A percentile compares a stretch with the other conserved stretches of the same genome.
Conservation (phyloP, 2,888 invertebrate genomes). For the Pterostichus niger region DNA sequence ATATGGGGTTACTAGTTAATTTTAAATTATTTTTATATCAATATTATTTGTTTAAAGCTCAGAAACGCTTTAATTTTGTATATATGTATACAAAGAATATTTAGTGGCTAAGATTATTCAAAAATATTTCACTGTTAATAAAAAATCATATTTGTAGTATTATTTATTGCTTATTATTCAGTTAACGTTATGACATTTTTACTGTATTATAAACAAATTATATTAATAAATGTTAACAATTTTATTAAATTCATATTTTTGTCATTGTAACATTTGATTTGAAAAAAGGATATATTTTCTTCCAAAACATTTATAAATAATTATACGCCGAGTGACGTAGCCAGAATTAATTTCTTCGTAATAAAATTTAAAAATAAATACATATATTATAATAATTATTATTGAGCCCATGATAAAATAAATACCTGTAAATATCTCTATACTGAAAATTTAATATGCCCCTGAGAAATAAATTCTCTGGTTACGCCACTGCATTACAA, state of each 20-base stretch:
- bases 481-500: slow-evolving; percentile 33
- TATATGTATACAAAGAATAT: slow-evolving; percentile 42
- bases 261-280: slow-evolving; percentile 20
- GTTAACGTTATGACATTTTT: slow-evolving; percentile 26
- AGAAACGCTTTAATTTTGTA: slow-evolving; percentile 46
- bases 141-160: slow-evolving; percentile 25
- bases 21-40: slow-evolving; percentile 35
- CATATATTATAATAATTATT: too few species aligned
- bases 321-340: slow-evolving; percentile 32
- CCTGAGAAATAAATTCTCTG: slow-evolving; percentile 5
- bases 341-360: background rate
- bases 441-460: background rate
- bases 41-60: slow-evolving; percentile 29
- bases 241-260: slow-evolving; percentile 36
- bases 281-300: slow-evolving; percentile 3
- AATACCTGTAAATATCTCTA: slow-evolving; percentile 11
- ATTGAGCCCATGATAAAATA: too few species aligned
- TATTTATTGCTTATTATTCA: slow-evolving; percentile 47
- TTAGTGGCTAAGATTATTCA: slow-evolving; percentile 32
- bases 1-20: slow-evolving; percentile 6
- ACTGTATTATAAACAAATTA: slow-evolving; percentile 29
- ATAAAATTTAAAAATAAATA: background rate
- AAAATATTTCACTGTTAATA: slow-evolving; percentile 33
- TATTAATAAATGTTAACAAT: slow-evolving; percentile 48
- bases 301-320: slow-evolving; percentile 29